Evolutionary conservation across 2,797 vertebrate species (phyloP), one percentile per base, ranked within the genome.

Genomic region (Smutsia temminckii): DNA sequence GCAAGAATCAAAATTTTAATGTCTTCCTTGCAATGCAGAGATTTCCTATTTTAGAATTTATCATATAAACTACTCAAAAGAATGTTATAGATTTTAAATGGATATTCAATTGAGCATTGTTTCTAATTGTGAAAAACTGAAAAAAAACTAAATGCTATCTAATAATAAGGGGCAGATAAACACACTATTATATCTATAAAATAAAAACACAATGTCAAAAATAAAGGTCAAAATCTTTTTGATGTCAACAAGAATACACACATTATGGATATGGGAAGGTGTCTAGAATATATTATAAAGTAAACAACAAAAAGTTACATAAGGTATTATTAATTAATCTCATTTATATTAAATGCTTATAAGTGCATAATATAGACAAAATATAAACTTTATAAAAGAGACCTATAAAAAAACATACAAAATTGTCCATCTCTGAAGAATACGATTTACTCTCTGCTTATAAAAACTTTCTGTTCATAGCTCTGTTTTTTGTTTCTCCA

Each of bases 51-150:
- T 96, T 75, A 93, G 42, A 93, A 78, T 64, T 29, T 25, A 78
- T 51, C 66, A 92, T 11, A 93, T 2, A 89, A 94, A 93, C 95
- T 80, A 87, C 49, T 85, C n/a, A 85, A 88, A 90, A 83, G 29
- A 94, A 88, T 51, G 29, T 37, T 37, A 91, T 8, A 66, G 29
- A 51, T 69, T 85, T 51, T 51, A 79, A 87, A 42, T 69, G 29
- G 25, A 40, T 59, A 5, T 57, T 88, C 34, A 49, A 85, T 29
- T 85, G 21, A 66, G 14, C 11, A 57, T 42, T 12, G 3, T 23
- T 90, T 93, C 59, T 68, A 93, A 68, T 29, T 14, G 20, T 66
- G 27, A 89, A 80, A 72, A 85, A 34, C 9, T 68, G 5, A 29
- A 61, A 89, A 89, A 81, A 84, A 68, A 18, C 42, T 72, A 84